phyloP scores from a whole-genome alignment of 2,113 vertebrate species.

The Delphinus delphis region DNA sequence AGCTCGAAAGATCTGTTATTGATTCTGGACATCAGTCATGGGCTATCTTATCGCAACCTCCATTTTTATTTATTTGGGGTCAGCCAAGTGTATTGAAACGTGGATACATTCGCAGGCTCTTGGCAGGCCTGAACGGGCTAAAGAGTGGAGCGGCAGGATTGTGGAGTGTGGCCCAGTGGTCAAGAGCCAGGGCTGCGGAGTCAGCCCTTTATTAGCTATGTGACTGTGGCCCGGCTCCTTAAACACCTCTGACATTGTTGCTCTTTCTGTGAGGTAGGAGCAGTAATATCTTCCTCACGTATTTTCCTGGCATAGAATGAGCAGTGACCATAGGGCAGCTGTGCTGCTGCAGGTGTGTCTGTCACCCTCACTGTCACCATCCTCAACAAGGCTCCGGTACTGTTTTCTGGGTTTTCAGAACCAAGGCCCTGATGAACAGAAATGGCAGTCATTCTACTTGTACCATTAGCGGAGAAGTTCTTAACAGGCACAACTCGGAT shows the following conservation, averaged over 20 bases:
- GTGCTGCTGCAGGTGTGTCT: background rate
- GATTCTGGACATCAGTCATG: background rate
- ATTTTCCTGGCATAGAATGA: background rate
- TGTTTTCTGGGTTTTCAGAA: background rate
- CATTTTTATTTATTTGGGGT: background rate
- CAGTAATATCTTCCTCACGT: background rate
- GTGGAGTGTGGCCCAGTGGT: accelerated
- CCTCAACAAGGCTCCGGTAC: background rate
- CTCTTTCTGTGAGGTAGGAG: background rate
- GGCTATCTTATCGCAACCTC: background rate
- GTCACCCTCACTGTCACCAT: accelerated
- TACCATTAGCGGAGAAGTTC: background rate
- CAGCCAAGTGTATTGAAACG: background rate
- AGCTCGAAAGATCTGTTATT: background rate
- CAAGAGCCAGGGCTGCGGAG: background rate
- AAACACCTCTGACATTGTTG: background rate
- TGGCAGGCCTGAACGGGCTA: background rate
- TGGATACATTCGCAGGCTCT: background rate
- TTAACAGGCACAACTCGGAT: background rate
- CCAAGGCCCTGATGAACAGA: background rate
- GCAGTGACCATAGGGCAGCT: background rate
- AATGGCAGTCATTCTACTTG: background rate
- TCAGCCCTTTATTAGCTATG: background rate
- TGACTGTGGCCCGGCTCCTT: background rate
- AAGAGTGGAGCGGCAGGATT: background rate